Evolutionary conservation across 2,888 invertebrate genomes (phyloP), one percentile per base, ranked within the genome.

Genomic region (Stratiomys singularior): DNA sequence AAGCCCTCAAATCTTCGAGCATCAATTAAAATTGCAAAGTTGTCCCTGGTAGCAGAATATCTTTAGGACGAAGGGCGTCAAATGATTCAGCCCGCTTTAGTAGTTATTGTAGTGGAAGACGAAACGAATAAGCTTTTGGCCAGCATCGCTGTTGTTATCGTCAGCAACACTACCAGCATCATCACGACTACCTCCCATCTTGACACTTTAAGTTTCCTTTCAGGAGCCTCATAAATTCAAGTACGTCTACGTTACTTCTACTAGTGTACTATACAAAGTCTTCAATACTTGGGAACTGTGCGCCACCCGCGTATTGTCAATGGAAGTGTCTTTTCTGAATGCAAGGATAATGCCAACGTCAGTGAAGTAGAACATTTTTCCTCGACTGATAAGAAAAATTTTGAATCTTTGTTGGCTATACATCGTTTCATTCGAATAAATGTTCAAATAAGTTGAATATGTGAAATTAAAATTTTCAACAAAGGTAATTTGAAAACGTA

Each of bases 11-110:
- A 58, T 74, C 74, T 74, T 60, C 15, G 74, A 74, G 74, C 58
- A 58, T 74, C 74, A 74, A 74, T 74, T 74, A 74, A 74, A 74
- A 74, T 74, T 74, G 74, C 74, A 37, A 74, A 74, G 58, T 74
- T 74, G 56, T 58, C 58, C 37, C 44, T 58, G 27, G 25, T 46
- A 46, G 69, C 25, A 28, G 60, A 21, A 25, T 69, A n/a, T 69
- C 47, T 25, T 9, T n/a, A 47, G 15, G 30, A 69, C 37, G 69
- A n/a, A 37, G 13, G 69, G 46, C 69, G 46, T 47, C 47, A 18
- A 69, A 37, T 23, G 69, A 21, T 47, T 69, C 69, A 69, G 25
- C 46, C 15, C 7, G 47, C 69, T 18, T 44, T 46, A 25, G 69
- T 23, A 25, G 21, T 69, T 47, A 46, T 46, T 21, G 60, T 15